Conservation (phyloP, 2,888 invertebrate species). For the Pachycephus smyrnensis region DNA sequence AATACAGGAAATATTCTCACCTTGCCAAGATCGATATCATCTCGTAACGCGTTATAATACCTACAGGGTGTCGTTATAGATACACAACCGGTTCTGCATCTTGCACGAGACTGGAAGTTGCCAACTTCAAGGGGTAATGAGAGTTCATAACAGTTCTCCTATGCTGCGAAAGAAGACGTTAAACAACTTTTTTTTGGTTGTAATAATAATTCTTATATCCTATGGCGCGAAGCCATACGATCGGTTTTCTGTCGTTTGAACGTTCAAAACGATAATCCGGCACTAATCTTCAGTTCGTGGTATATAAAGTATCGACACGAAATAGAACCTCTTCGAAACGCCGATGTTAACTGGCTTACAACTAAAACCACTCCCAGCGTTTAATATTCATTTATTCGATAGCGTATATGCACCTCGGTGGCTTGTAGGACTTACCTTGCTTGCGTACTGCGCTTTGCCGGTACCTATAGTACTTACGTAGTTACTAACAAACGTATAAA, state of each 20-base stretch:
- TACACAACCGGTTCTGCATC: not conserved
- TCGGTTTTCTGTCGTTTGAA: not conserved
- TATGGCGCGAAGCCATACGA: not conserved
- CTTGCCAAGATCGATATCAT: not conserved
- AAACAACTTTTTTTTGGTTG: not conserved
- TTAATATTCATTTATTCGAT: constrained; percentile 14
- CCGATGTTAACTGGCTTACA: constrained; percentile 14
- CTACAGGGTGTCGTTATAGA: not conserved
- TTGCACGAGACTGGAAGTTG: not conserved
- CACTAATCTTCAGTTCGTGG: not conserved
- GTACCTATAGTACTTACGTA: not conserved
- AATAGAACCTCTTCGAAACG: constrained; percentile 7
- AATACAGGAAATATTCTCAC: not conserved
- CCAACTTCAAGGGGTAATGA: not conserved
- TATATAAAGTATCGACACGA: not conserved
- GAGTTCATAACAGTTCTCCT: not conserved
- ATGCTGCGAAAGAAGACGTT: not conserved
- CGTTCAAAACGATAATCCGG: not conserved
- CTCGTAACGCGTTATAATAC: not conserved
- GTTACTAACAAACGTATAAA: constrained; percentile 3
- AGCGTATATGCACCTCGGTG: constrained; percentile 12
- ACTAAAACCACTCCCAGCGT: constrained; percentile 16
- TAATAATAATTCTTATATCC: not conserved
- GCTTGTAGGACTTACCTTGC: not conserved
- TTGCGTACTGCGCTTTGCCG: not conserved